phyloP scores from a whole-genome alignment of 2,113 vertebrate genomes.

The Sitta europaea region DNA sequence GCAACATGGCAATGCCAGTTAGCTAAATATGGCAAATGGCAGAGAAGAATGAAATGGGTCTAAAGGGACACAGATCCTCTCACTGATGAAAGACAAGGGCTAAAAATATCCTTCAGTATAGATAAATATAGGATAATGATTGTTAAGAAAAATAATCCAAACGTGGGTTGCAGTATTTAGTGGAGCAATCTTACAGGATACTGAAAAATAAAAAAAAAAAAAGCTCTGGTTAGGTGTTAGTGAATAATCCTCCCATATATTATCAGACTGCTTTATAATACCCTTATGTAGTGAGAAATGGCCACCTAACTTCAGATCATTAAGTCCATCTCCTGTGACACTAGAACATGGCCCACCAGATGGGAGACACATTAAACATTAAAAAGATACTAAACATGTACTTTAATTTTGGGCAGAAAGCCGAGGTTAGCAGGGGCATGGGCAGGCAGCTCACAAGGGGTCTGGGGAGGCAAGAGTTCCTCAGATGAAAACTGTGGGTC shows the following conservation, averaged over 20 bases:
- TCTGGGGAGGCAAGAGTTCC: background rate
- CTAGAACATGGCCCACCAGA: background rate
- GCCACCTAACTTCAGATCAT: background rate
- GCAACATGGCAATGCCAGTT: background rate
- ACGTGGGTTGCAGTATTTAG: background rate
- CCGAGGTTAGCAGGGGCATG: background rate
- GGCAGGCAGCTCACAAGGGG: background rate
- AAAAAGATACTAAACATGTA: background rate
- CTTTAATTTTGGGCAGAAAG: background rate
- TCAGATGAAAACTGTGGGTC: background rate
- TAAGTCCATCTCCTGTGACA: conserved; percentile 6
- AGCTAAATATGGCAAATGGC: conserved; percentile 14
- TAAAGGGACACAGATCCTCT: background rate
- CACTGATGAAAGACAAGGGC: background rate
- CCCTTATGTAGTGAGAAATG: background rate
- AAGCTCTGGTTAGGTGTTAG: background rate
- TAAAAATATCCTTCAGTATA: background rate
- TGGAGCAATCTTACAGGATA: background rate
- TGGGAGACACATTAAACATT: conserved; percentile 17
- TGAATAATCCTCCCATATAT: background rate
- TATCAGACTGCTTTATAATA: background rate
- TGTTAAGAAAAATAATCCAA: background rate
- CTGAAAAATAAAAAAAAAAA: background rate
- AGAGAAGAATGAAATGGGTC: background rate
- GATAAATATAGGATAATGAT: conserved; percentile 24